Evolutionary conservation across 2,888 invertebrate genomes (phyloP).

Genomic region (Leuctra nigra): DNA sequence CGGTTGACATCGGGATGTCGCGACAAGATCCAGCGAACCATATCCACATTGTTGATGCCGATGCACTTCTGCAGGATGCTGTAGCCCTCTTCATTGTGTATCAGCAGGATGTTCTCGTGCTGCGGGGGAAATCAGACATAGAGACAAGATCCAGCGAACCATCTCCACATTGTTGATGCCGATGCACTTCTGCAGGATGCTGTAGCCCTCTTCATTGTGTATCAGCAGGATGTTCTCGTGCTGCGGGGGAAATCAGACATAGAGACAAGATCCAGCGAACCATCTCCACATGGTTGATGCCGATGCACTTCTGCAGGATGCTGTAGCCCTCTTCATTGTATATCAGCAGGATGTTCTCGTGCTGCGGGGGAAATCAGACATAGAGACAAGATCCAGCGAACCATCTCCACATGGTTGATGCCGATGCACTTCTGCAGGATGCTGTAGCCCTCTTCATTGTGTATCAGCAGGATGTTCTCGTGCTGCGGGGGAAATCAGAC

Average conservation of each 20-base stretch:
- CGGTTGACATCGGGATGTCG: constrained; percentile 58
- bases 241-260: constrained; percentile 37
- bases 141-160: constrained; percentile 59
- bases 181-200: constrained; percentile 66
- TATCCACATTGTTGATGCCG: constrained; percentile 60
- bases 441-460: constrained; percentile 62
- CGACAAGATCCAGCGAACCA: constrained; percentile 59
- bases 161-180: constrained; percentile 63
- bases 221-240: constrained; percentile 61
- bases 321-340: constrained; percentile 64
- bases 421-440: constrained; percentile 67
- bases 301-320: constrained; percentile 65
- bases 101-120: constrained; percentile 60
- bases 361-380: constrained; percentile 47
- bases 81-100: constrained; percentile 60
- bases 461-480: constrained; percentile 59
- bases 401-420: constrained; percentile 61
- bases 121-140: constrained; percentile 32
- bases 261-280: constrained; percentile 57
- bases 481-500: constrained; percentile 43
- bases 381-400: constrained; percentile 57
- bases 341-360: constrained; percentile 59
- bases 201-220: constrained; percentile 61
- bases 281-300: constrained; percentile 61
- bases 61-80: constrained; percentile 69